These are phyloP conservation scores for Xestoiulus laeticollis DNA, from an alignment of 2,888 invertebrate species.

Conservation along the genomic window DNA sequence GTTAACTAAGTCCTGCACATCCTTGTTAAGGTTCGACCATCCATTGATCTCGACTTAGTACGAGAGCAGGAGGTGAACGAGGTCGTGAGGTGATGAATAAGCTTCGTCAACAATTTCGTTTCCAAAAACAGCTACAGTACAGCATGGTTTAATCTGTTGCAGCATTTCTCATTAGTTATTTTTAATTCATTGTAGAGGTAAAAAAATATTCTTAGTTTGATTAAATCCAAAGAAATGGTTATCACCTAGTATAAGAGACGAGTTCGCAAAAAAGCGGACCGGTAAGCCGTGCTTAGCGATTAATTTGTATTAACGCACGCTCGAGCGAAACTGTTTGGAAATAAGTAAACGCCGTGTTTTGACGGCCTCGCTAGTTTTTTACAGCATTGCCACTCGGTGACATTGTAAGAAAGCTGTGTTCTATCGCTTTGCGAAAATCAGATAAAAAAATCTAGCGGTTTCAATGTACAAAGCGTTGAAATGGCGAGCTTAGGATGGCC, in stretches of 20 bases:
- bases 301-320: neutral
- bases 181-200: neutral
- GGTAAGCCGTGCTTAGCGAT: neutral
- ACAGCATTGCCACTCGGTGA: neutral
- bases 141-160: neutral
- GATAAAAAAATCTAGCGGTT: neutral
- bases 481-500: neutral
- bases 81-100: neutral
- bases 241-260: neutral
- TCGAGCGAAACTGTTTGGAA: neutral
- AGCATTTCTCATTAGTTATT: neutral
- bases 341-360: neutral
- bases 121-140: neutral
- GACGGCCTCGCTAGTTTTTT: too few relatives aligned
- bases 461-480: neutral
- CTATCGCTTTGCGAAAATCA: neutral
- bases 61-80: conserved; percentile 3
- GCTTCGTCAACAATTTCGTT: neutral
- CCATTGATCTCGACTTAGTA: neutral
- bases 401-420: neutral
- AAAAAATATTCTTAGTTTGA: conserved; percentile 18
- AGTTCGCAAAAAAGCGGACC: neutral
- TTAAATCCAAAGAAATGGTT: neutral
- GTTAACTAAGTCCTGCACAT: neutral
- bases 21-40: neutral